Conservation (phyloP, 1,140 invertebrate genomes). For the Calliphora vicina region DNA sequence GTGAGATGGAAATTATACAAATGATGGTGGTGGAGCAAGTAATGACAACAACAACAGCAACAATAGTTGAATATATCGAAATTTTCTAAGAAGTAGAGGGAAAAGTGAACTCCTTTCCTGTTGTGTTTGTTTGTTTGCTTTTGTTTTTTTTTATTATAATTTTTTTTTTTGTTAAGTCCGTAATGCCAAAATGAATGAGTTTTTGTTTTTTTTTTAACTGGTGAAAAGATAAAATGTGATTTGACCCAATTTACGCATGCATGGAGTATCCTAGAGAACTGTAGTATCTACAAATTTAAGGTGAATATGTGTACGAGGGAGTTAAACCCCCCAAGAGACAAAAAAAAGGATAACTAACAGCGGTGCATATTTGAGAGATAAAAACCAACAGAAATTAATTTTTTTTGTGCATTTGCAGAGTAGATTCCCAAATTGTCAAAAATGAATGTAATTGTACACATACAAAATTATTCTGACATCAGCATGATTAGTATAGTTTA, state of each 20-base stretch:
- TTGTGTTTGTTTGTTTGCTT: neutral
- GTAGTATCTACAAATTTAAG: neutral
- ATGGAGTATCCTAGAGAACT: neutral
- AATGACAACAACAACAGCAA: neutral
- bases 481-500: no score
- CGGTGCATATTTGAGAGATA: neutral
- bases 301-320: neutral
- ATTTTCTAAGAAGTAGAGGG: neutral
- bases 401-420: neutral
- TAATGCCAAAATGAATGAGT: slow-evolving; percentile 10
- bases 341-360: neutral
- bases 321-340: neutral
- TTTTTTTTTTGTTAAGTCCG: slow-evolving; percentile 11
- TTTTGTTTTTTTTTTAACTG: neutral
- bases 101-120: neutral
- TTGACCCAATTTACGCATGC: slow-evolving; percentile 8
- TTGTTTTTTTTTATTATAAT: slow-evolving; percentile 12
- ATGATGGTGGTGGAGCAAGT: neutral
- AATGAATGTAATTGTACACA: no score
- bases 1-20: neutral
- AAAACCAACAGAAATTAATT: neutral
- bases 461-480: no score
- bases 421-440: neutral
- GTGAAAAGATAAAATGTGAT: slow-evolving; percentile 3
- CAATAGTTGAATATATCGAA: neutral